These are phyloP conservation scores for Takifugu ocellatus DNA, from an alignment of 2,797 vertebrate genomes.

Conservation along the genomic window DNA sequence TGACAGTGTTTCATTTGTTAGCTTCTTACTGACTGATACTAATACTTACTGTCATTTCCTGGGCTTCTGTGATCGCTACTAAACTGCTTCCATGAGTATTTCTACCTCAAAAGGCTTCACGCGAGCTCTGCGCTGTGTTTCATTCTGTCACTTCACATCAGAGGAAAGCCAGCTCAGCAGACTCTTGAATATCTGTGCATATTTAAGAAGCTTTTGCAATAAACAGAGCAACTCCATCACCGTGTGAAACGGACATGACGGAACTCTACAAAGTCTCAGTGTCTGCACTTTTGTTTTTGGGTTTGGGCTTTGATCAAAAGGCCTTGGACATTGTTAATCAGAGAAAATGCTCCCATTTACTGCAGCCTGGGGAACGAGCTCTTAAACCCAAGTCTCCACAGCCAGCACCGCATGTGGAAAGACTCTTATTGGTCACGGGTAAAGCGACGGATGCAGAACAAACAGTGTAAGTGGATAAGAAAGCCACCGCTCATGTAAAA, in stretches of 20 bases:
- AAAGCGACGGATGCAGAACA: constrained; percentile 7
- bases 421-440: constrained; percentile 30
- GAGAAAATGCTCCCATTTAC: constrained; percentile 58
- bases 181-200: neutral
- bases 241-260: constrained; percentile 5
- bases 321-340: constrained; percentile 53
- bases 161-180: neutral
- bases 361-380: constrained; percentile 66
- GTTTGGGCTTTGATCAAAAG: constrained; percentile 56
- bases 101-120: too few species aligned
- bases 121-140: neutral
- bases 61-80: too few species aligned
- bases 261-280: neutral
- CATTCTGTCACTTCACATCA: neutral
- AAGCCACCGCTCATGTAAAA: constrained; percentile 15
- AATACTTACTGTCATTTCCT: too few species aligned
- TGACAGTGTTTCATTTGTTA: too few species aligned
- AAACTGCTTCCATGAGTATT: too few species aligned
- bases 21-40: too few species aligned
- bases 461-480: constrained; percentile 43
- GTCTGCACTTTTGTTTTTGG: constrained; percentile 29
- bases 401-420: constrained; percentile 58
- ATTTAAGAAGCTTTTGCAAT: neutral
- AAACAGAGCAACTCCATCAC: neutral
- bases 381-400: constrained; percentile 52